Conservation (phyloP, 2,797 vertebrate genomes). For the Acipenser transmontanus region DNA sequence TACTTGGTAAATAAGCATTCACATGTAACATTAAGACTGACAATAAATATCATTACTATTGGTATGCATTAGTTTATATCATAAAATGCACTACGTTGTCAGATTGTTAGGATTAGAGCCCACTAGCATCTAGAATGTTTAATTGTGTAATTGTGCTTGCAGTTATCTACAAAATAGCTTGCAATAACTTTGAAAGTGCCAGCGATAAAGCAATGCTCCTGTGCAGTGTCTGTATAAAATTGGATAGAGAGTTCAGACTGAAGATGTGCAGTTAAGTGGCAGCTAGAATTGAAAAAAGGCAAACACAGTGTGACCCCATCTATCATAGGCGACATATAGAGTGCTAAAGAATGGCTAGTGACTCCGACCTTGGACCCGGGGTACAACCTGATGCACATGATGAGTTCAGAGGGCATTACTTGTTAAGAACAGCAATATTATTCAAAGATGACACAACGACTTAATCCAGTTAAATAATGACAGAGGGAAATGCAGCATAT, state of each 20-base stretch:
- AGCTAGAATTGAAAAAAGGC: slow-evolving; percentile 31
- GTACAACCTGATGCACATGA: slow-evolving; percentile 47
- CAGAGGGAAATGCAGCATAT: slow-evolving; percentile 11
- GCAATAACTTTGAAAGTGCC: neutral
- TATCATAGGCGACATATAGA: slow-evolving; percentile 42
- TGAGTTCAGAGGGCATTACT: slow-evolving; percentile 39
- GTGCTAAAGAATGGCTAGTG: slow-evolving; percentile 47
- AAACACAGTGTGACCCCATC: slow-evolving; percentile 38
- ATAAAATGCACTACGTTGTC: too few species aligned
- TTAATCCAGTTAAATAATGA: slow-evolving; percentile 33
- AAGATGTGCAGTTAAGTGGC: slow-evolving; percentile 29
- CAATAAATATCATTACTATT: too few species aligned
- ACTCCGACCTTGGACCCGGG: slow-evolving; percentile 45
- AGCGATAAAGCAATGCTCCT: neutral
- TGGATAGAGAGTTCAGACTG: slow-evolving; percentile 3
- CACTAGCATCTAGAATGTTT: too few species aligned
- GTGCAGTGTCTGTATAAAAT: slow-evolving; percentile 10
- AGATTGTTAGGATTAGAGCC: too few species aligned
- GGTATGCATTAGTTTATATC: too few species aligned
- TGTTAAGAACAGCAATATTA: slow-evolving; percentile 29
- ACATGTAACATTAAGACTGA: too few species aligned
- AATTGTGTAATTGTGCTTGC: neutral
- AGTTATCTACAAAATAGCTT: neutral
- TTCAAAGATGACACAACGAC: slow-evolving; percentile 30
- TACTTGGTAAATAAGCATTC: too few species aligned